These are phyloP conservation scores for Macropus fuliginosus DNA, from an alignment of 2,797 vertebrate species.

Conservation along the genomic window DNA sequence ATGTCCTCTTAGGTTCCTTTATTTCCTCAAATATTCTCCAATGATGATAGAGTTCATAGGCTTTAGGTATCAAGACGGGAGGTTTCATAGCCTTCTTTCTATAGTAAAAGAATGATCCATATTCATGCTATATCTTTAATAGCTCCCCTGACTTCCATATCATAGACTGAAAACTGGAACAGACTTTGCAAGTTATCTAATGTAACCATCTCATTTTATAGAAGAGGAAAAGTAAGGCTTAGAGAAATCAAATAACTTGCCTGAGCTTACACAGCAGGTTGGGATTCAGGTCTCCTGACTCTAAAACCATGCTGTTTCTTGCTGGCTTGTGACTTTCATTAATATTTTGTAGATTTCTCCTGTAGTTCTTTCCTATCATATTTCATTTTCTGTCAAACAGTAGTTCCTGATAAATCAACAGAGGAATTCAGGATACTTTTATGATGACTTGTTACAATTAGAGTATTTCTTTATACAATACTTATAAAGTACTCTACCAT, in stretches of 20 bases:
- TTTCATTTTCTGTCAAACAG: background rate
- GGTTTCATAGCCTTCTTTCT: conserved; percentile 1
- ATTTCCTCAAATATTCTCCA: conserved; percentile 22
- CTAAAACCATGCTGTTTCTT: background rate
- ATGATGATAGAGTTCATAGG: background rate
- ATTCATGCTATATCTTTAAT: conserved; percentile 3
- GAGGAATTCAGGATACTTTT: background rate
- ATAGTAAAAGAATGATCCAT: background rate
- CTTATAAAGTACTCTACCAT: background rate
- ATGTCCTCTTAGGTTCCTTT: background rate
- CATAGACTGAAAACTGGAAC: background rate
- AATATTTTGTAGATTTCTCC: background rate
- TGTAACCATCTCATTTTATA: background rate
- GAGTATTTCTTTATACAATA: background rate
- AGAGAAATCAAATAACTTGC: background rate
- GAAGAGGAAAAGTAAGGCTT: background rate
- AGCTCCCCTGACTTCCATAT: background rate
- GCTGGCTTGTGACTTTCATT: background rate
- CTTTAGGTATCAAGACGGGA: background rate
- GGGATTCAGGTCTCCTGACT: background rate
- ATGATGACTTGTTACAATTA: background rate
- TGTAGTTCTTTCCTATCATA: background rate
- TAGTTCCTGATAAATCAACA: background rate
- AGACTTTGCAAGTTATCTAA: background rate
- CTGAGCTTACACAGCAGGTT: background rate